phyloP scores from a whole-genome alignment of 1,140 invertebrate species.

The Papilio helenus region DNA sequence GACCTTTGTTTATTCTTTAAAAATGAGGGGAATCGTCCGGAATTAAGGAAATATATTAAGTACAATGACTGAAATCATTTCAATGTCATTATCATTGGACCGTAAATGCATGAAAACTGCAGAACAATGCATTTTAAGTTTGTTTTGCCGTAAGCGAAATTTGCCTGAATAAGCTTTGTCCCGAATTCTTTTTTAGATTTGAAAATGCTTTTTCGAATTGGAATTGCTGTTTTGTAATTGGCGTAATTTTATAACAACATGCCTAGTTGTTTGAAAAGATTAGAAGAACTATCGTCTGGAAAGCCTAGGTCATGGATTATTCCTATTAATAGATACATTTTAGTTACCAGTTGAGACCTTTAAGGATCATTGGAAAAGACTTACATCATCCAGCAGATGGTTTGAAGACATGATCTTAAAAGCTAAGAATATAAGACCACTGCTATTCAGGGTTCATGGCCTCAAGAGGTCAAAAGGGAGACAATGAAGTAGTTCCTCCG shows the following conservation, averaged over 20 bases:
- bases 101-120: neutral
- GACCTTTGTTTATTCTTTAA: neutral
- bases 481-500: too few species aligned
- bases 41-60: neutral
- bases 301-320: neutral
- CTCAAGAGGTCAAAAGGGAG: too few species aligned
- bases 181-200: neutral
- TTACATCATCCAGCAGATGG: too few species aligned
- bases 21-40: neutral
- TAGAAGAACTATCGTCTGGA: too few species aligned
- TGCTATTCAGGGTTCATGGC: too few species aligned
- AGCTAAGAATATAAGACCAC: too few species aligned
- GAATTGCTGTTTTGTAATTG: too few species aligned
- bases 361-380: too few species aligned
- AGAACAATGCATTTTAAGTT: neutral
- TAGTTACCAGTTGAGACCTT: neutral
- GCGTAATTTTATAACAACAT: too few species aligned
- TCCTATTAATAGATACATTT: neutral
- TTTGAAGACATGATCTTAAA: too few species aligned
- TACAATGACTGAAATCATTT: neutral
- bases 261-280: neutral
- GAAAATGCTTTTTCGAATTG: neutral
- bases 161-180: neutral
- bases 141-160: neutral
- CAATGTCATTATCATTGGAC: slow-evolving; percentile 11